Evolutionary conservation across 2,797 vertebrate species (phyloP), one percentile per base, ranked within the genome.

Genomic region (Garrulus glandarius): DNA sequence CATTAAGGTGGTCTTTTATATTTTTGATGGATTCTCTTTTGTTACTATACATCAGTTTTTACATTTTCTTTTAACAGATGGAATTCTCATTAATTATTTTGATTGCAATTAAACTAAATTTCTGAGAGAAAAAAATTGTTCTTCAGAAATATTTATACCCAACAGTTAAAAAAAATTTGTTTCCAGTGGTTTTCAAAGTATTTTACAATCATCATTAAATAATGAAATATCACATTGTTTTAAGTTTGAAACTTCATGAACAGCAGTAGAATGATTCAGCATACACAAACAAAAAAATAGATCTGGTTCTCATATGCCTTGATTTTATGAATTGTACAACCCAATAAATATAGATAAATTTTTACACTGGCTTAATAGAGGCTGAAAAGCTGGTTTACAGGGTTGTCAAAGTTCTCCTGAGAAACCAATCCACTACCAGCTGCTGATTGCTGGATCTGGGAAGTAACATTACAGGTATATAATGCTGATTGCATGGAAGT

Each of bases 401-500:
- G 4, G 2, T 49, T 71, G 20, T 47, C 46, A 85, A 59, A 85
- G 26, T 59, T 87, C 22, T 59, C 39, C 20, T 61, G 24, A 78
- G 22, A 85, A 89, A 77, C 10, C 60, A 79, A 2, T 76, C 23
- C 67, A n/a, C 57, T 85, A 60, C 27, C 29, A 68, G 21, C 14
- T 84, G 22, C 67, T 96, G 88, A 92, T 52, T 93, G 61, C 64
- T 87, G 34, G 24, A 87, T 71, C 39, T 87, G 52, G 67, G 84
- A 91, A 87, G 52, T 59, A 92, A 87, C 24, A 15, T 75, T 83
- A 55, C 24, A 87, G 34, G 57, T 71, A 47, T 79, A 64, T 82
- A 84, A 82, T 69, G 46, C 27, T 96, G 79, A 88, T 92, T 92
- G 87, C 57, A 87, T 92, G 36, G 24, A 91, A 93, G 52, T 93